These are phyloP conservation scores for Tapera naevia DNA, from an alignment of 2,797 vertebrate genomes.

Conservation along the genomic window DNA sequence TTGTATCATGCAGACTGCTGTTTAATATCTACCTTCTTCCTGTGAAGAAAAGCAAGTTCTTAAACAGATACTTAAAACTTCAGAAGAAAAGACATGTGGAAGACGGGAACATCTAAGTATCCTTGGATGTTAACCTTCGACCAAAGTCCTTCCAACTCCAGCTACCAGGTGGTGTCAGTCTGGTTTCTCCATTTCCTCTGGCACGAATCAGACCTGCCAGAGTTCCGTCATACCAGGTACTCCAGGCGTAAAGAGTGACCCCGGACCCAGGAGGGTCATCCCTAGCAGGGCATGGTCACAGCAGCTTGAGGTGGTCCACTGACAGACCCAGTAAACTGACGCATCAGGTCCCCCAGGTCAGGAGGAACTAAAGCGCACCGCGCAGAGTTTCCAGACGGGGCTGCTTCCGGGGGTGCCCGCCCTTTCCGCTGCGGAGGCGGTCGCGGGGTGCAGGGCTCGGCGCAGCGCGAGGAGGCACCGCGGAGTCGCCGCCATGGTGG, in stretches of 20 bases:
- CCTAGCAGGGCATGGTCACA: neutral
- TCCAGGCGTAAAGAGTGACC: neutral
- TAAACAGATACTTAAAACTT: neutral
- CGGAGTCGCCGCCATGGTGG: neutral
- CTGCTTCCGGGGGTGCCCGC: rapidly evolving
- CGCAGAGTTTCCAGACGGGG: neutral
- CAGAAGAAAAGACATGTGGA: neutral
- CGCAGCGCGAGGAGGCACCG: too few relatives aligned
- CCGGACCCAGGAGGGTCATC: neutral
- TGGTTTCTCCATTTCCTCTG: neutral
- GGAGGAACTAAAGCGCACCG: neutral
- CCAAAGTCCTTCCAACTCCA: neutral
- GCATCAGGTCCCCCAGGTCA: neutral
- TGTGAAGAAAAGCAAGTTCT: neutral
- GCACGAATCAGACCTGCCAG: neutral
- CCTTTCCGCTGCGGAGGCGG: neutral
- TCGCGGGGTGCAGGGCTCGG: rapidly evolving
- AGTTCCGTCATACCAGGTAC: neutral
- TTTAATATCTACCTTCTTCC: too few relatives aligned
- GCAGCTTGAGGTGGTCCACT: neutral
- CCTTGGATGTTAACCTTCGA: neutral
- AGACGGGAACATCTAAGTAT: neutral
- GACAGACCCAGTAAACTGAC: neutral
- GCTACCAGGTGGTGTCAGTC: neutral
- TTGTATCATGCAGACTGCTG: too few relatives aligned